These are phyloP conservation scores for Dipus sagitta DNA, from an alignment of 2,797 vertebrate genomes.

Conservation along the genomic window DNA sequence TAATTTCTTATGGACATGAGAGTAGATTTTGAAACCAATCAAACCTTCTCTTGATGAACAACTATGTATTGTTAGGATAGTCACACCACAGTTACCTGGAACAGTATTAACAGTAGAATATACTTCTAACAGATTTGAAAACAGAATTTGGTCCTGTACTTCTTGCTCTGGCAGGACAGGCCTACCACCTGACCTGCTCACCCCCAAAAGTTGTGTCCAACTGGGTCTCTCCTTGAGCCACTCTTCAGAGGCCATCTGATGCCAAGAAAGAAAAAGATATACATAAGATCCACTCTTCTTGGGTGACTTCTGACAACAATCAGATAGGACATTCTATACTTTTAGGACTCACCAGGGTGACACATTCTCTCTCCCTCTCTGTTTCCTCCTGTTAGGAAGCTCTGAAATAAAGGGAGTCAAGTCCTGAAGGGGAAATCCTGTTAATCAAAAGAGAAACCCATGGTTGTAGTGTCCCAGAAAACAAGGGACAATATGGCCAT, in stretches of 20 bases:
- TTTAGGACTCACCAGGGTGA: not conserved
- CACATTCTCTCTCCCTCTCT: not conserved
- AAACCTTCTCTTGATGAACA: not conserved
- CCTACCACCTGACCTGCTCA: not conserved
- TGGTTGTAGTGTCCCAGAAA: constrained; percentile 9
- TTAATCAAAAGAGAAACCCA: constrained; percentile 21
- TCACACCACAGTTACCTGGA: not conserved
- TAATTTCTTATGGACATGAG: constrained; percentile 43
- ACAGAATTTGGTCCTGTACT: not conserved
- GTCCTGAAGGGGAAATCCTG: not conserved
- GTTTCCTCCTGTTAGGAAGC: not conserved
- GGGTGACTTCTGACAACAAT: not conserved
- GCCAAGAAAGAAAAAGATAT: not conserved
- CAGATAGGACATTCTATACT: not conserved
- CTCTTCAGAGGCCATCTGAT: not conserved
- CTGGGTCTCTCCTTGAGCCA: not conserved
- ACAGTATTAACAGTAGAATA: not conserved
- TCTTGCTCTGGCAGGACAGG: not conserved
- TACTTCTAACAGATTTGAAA: not conserved
- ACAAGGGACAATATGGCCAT: not conserved
- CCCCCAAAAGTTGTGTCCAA: not conserved
- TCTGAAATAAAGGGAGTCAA: not conserved
- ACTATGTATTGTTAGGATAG: not conserved
- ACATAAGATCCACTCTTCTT: not conserved
- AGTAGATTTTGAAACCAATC: constrained; percentile 8